A percentile compares a stretch with the other conserved stretches of the same genome.
phyloP scores from a whole-genome alignment of 2,888 invertebrate genomes.

The Tipula vernalis region DNA sequence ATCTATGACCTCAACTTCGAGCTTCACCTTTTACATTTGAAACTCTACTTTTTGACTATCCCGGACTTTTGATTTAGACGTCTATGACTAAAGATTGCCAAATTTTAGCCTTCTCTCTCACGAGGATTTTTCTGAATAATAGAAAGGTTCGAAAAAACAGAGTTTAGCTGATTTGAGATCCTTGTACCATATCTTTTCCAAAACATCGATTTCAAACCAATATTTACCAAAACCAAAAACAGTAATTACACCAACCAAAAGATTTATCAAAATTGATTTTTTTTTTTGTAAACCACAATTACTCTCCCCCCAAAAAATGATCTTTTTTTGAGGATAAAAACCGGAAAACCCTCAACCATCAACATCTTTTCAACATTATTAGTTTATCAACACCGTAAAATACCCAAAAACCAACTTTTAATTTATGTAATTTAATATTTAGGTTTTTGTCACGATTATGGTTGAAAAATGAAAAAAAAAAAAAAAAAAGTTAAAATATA shows the following conservation, averaged over 20 bases:
- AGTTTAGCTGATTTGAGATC: too few relatives aligned
- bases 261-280: background rate
- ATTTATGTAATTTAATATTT: background rate
- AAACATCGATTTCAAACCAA: too few relatives aligned
- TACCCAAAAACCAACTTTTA: background rate
- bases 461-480: background rate
- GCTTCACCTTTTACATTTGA: too few relatives aligned
- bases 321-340: background rate
- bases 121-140: too few relatives aligned
- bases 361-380: background rate
- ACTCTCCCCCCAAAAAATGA: background rate
- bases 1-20: too few relatives aligned
- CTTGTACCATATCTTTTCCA: too few relatives aligned
- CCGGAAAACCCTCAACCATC: background rate
- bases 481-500: background rate
- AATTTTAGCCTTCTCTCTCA: too few relatives aligned
- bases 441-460: background rate
- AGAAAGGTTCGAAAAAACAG: too few relatives aligned
- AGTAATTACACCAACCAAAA: background rate
- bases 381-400: background rate
- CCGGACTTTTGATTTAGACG: too few relatives aligned
- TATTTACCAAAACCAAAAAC: background rate
- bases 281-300: background rate
- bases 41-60: too few relatives aligned
- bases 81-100: too few relatives aligned